phyloP scores from a whole-genome alignment of 2,888 invertebrate genomes.

The Brenthis daphne region DNA sequence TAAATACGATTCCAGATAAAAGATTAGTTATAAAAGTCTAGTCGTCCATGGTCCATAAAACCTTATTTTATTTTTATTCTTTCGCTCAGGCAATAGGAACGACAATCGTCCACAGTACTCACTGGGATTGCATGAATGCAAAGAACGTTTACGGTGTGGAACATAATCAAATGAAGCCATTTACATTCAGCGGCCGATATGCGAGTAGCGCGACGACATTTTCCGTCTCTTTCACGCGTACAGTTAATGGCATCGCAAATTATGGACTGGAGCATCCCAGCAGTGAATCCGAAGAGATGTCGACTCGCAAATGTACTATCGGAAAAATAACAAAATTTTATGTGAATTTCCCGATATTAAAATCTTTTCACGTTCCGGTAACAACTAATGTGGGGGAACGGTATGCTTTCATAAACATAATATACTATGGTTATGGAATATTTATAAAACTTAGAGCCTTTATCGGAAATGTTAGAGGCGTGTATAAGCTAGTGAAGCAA shows the following conservation, averaged over 20 bases:
- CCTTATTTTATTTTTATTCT: constrained; percentile 31
- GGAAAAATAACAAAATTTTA: constrained; percentile 74
- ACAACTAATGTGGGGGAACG: constrained; percentile 33
- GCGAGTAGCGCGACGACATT: constrained; percentile 54
- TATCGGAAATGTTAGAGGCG: constrained; percentile 1
- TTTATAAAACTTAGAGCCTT: constrained; percentile 15
- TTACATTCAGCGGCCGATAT: constrained; percentile 72
- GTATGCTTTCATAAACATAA: constrained; percentile 15
- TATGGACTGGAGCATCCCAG: constrained; percentile 35
- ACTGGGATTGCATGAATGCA: constrained; percentile 73
- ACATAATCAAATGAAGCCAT: constrained; percentile 79
- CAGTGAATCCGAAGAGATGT: constrained; percentile 36
- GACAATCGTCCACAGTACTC: constrained; percentile 52
- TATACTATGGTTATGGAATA: constrained; percentile 6
- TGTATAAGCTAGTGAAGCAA: constrained; percentile 10
- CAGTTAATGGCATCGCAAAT: constrained; percentile 74
- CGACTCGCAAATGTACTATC: constrained; percentile 37
- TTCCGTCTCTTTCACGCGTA: constrained; percentile 62
- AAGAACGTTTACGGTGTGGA: constrained; percentile 68
- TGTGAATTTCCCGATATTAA: constrained; percentile 56
- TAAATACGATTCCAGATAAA: constrained; percentile 11
- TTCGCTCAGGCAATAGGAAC: constrained; percentile 47
- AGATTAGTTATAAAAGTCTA: constrained; percentile 7
- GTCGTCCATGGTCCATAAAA: constrained; percentile 1
- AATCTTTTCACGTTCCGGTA: constrained; percentile 54